phyloP scores from a whole-genome alignment of 2,797 vertebrate species.

The Adelosebastes latens region DNA sequence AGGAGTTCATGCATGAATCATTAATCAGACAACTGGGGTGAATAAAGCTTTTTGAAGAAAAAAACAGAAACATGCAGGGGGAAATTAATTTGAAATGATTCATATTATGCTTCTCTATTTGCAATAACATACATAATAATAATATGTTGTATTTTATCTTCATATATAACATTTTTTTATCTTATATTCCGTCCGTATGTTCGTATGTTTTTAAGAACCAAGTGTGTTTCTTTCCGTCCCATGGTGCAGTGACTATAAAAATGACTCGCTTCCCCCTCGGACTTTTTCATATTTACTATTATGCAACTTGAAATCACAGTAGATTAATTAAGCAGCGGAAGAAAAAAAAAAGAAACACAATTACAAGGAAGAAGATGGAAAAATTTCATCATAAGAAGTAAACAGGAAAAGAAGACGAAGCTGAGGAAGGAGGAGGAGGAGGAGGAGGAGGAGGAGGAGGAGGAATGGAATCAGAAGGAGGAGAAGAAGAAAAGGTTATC shows the following conservation, averaged over 20 bases:
- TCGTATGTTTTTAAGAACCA: not conserved
- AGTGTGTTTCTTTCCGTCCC: not conserved
- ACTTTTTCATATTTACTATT: not conserved
- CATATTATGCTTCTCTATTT: not conserved
- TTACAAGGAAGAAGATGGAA: not conserved
- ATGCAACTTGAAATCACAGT: not conserved
- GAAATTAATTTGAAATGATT: not conserved
- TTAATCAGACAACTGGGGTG: not conserved
- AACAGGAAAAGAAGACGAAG: not conserved
- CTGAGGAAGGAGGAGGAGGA: not conserved
- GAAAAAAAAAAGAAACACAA: not conserved
- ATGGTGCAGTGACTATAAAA: not conserved
- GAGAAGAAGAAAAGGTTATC: not conserved
- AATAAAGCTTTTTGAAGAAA: not conserved
- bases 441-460: not conserved
- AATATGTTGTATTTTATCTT: not conserved
- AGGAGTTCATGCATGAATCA: constrained; percentile 12
- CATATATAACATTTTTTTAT: fast-evolving
- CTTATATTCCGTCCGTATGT: not conserved
- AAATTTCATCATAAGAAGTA: not conserved
- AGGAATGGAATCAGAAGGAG: not conserved
- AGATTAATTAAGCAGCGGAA: not conserved
- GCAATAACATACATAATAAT: not conserved
- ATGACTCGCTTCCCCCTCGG: not conserved
- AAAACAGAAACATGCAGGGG: not conserved